These are phyloP conservation scores for Channa argus DNA, from an alignment of 2,113 vertebrate species.

Conservation along the genomic window DNA sequence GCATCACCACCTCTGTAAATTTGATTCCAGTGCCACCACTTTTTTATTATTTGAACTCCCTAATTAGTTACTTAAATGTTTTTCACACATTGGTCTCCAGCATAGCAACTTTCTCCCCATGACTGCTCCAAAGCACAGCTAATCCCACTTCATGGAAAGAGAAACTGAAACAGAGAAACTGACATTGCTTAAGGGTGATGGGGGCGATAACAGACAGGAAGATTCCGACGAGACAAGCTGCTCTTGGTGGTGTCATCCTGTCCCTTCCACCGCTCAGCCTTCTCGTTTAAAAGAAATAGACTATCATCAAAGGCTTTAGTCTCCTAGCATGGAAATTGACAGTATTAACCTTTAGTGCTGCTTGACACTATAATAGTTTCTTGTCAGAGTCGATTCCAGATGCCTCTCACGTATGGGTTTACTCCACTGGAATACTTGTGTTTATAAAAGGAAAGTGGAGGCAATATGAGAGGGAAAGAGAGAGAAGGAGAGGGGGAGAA, in stretches of 20 bases:
- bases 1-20: neutral
- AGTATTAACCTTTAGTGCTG: constrained; percentile 66
- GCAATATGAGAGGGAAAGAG: constrained; percentile 16
- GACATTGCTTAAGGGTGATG: constrained; percentile 6
- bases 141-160: neutral
- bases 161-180: neutral
- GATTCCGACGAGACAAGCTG: constrained; percentile 1
- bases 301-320: constrained; percentile 34
- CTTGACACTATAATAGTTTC: constrained; percentile 47
- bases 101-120: neutral
- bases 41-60: neutral
- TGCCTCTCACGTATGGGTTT: constrained; percentile 27
- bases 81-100: constrained; percentile 9
- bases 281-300: constrained; percentile 35
- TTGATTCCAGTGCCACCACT: neutral
- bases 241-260: neutral
- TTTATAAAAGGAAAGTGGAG: constrained; percentile 47
- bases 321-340: constrained; percentile 43
- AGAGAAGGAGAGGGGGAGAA: neutral
- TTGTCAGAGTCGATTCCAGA: constrained; percentile 39
- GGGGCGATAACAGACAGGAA: neutral
- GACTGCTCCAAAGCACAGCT: neutral
- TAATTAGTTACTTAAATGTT: constrained; percentile 10
- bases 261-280: constrained; percentile 17
- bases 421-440: constrained; percentile 34